Percentiles rank a stretch among this genome's conserved stretches.
phyloP scores from a whole-genome alignment of 2,113 vertebrate genomes.

The Donacobius atricapilla region DNA sequence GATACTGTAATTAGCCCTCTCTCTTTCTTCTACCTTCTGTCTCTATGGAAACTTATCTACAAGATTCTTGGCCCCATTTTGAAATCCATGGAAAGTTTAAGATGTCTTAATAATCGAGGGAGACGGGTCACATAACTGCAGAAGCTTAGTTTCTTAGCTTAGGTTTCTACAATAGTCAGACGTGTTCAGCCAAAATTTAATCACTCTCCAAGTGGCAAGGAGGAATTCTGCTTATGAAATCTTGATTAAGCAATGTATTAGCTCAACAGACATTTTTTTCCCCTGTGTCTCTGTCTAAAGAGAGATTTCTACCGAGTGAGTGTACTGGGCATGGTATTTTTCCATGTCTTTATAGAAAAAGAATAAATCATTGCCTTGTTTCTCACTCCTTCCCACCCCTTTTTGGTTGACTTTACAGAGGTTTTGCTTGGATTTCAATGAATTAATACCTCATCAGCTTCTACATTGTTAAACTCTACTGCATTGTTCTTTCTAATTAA shows the following conservation, averaged over 20 bases:
- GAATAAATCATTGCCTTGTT: neutral
- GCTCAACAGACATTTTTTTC: neutral
- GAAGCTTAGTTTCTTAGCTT: neutral
- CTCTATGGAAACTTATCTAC: neutral
- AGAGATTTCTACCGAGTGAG: neutral
- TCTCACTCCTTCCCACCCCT: neutral
- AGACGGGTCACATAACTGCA: neutral
- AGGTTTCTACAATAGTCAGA: neutral
- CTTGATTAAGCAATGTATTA: neutral
- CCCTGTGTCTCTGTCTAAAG: neutral
- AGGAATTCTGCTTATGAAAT: conserved; percentile 21
- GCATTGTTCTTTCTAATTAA: neutral
- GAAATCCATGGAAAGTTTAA: neutral
- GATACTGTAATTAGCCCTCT: neutral
- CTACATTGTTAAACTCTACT: neutral
- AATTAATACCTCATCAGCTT: neutral
- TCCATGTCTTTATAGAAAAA: neutral
- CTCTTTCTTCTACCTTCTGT: neutral
- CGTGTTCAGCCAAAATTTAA: neutral
- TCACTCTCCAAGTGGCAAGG: neutral
- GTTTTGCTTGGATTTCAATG: neutral
- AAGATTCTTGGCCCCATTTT: neutral
- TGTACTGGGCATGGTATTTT: neutral
- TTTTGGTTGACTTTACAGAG: neutral
- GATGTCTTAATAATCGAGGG: neutral